phyloP scores from a whole-genome alignment of 2,888 invertebrate genomes.

The Brachylomia viminalis region DNA sequence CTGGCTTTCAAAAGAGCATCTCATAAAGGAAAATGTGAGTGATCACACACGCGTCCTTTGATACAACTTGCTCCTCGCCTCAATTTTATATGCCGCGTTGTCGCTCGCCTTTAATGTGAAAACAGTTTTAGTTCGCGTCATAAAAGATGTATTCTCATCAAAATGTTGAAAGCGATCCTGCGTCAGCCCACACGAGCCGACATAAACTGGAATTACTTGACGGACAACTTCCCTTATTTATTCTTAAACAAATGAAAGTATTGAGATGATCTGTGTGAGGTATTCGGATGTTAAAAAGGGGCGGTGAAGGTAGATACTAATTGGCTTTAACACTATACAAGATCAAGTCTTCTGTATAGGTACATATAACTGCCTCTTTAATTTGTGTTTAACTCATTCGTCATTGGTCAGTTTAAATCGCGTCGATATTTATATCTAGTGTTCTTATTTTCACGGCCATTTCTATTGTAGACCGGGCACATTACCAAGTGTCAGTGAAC shows the following conservation, averaged over 20 bases:
- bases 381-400: slow-evolving; percentile 3
- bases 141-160: slow-evolving; percentile 67
- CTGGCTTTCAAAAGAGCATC: slow-evolving; percentile 57
- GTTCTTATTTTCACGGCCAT: slow-evolving; percentile 42
- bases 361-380: too few relatives aligned
- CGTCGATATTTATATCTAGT: neutral
- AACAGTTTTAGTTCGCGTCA: slow-evolving; percentile 64
- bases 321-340: slow-evolving; percentile 17
- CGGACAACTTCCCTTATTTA: slow-evolving; percentile 70
- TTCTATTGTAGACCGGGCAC: slow-evolving; percentile 47
- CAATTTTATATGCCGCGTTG: slow-evolving; percentile 52
- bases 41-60: slow-evolving; percentile 53
- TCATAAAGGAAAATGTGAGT: slow-evolving; percentile 63
- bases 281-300: slow-evolving; percentile 30
- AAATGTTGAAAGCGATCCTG: slow-evolving; percentile 68
- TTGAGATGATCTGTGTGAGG: slow-evolving; percentile 42
- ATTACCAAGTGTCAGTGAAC: slow-evolving; percentile 45
- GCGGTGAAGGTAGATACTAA: neutral
- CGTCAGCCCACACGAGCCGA: slow-evolving; percentile 69
- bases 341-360: neutral
- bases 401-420: slow-evolving; percentile 6
- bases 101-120: slow-evolving; percentile 51
- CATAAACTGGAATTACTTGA: slow-evolving; percentile 72
- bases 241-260: slow-evolving; percentile 64
- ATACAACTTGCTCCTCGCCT: slow-evolving; percentile 38